These are phyloP conservation scores for Apocheima hispidaria DNA, from an alignment of 2,888 invertebrate genomes.

Conservation along the genomic window DNA sequence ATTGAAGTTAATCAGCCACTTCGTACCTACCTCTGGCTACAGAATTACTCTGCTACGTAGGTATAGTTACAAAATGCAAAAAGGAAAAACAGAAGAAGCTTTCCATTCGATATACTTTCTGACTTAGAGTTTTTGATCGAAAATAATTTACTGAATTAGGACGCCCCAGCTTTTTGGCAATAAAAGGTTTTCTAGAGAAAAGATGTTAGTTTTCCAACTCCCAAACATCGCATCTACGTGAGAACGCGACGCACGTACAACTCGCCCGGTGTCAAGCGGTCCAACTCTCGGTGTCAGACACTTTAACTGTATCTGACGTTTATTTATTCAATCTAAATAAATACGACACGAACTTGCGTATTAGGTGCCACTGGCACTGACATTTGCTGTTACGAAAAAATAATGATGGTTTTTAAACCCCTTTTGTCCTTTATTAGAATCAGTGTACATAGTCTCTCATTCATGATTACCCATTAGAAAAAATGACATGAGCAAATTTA, in stretches of 20 bases:
- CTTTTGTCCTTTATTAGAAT: conserved; percentile 12
- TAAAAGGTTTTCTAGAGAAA: conserved; percentile 34
- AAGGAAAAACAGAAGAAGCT: conserved; percentile 21
- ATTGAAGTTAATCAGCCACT: conserved; percentile 63
- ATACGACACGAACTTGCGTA: conserved; percentile 31
- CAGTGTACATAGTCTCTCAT: conserved; percentile 21
- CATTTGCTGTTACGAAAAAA: conserved; percentile 25
- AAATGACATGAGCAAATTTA: conserved; percentile 28
- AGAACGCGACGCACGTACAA: conserved; percentile 41
- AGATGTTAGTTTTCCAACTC: conserved; percentile 23
- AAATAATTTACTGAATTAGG: conserved; percentile 28
- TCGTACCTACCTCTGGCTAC: conserved; percentile 25
- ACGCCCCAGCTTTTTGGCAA: conserved; percentile 25
- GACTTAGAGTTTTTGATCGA: conserved; percentile 6
- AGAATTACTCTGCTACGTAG: neutral
- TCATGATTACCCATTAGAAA: conserved; percentile 26
- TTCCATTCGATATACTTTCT: conserved; percentile 31
- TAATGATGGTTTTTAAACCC: neutral
- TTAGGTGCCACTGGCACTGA: conserved; percentile 16
- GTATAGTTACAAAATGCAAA: conserved; percentile 8
- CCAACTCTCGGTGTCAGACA: conserved; percentile 38
- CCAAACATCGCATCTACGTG: conserved; percentile 39
- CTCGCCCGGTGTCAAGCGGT: conserved; percentile 24
- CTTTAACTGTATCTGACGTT: conserved; percentile 48
- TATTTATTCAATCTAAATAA: conserved; percentile 46